phyloP scores from a whole-genome alignment of 2,888 invertebrate species.

The Microctonus hyperodae region DNA sequence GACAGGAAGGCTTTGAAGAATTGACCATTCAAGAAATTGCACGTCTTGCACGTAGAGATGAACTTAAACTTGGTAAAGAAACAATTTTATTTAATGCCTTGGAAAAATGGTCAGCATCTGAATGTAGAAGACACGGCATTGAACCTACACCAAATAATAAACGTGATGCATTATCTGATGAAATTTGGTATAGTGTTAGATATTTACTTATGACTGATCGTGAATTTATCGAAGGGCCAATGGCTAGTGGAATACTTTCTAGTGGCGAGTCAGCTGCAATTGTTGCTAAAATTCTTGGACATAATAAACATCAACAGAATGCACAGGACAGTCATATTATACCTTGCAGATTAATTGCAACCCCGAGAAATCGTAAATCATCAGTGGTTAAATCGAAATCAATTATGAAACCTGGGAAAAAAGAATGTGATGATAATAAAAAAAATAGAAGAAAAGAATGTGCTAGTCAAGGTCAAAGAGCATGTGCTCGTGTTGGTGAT shows the following conservation, averaged over 20 bases:
- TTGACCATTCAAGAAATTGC: constrained; percentile 72
- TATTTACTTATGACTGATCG: constrained; percentile 73
- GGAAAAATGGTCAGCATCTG: constrained; percentile 69
- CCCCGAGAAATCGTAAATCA: constrained; percentile 41
- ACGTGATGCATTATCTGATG: constrained; percentile 64
- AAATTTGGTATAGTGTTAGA: constrained; percentile 69
- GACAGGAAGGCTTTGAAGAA: constrained; percentile 69
- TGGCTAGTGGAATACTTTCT: constrained; percentile 66
- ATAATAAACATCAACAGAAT: constrained; percentile 36
- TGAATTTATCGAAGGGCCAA: constrained; percentile 70
- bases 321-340: constrained; percentile 27
- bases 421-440: constrained; percentile 55
- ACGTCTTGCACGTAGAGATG: constrained; percentile 73
- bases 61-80: constrained; percentile 72
- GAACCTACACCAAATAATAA: constrained; percentile 66
- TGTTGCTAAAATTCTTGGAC: constrained; percentile 51
- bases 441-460: constrained; percentile 57
- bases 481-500: constrained; percentile 54
- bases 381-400: constrained; percentile 32
- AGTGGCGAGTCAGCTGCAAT: constrained; percentile 64
- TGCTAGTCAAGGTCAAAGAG: constrained; percentile 52
- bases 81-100: constrained; percentile 70
- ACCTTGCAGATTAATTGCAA: constrained; percentile 39
- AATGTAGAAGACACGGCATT: constrained; percentile 66
- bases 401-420: constrained; percentile 50